Conservation (phyloP, 92 coral and sea anemone species). For the Epizoanthus illoricatus region DNA sequence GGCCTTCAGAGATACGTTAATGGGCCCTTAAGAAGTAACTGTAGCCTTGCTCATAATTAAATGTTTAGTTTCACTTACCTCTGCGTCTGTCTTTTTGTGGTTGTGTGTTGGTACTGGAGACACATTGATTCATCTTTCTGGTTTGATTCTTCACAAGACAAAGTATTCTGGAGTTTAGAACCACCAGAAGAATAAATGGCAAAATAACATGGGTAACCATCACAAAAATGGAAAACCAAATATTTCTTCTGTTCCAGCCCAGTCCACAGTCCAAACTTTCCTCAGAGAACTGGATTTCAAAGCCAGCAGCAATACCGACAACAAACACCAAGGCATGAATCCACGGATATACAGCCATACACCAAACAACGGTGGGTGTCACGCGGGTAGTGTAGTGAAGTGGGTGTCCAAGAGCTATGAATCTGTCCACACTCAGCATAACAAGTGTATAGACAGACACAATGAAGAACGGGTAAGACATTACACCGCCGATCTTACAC, state of each 20-base stretch:
- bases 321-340: constrained; percentile 36
- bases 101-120: too few species aligned
- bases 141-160: constrained; percentile 40
- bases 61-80: too few species aligned
- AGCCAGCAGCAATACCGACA: constrained; percentile 28
- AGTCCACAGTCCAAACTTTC: constrained; percentile 51
- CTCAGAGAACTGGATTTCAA: constrained; percentile 47
- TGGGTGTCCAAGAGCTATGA: constrained; percentile 52
- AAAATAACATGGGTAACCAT: constrained; percentile 25
- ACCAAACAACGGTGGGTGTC: constrained; percentile 14
- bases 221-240: constrained; percentile 33
- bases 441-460: constrained; percentile 50
- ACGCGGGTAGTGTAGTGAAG: constrained; percentile 32
- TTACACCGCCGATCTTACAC: constrained; percentile 43
- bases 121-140: not conserved
- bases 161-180: constrained; percentile 29
- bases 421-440: constrained; percentile 57
- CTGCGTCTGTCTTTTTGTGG: too few species aligned
- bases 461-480: constrained; percentile 49
- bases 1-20: too few species aligned
- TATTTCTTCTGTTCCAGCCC: constrained; percentile 44
- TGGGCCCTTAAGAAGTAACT: too few species aligned
- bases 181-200: constrained; percentile 43
- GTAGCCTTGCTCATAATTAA: too few species aligned
- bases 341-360: constrained; percentile 59